Base-by-base conservation (phyloP, 1,140 invertebrate genomes). In the Marisa cornuarietis region DNA sequence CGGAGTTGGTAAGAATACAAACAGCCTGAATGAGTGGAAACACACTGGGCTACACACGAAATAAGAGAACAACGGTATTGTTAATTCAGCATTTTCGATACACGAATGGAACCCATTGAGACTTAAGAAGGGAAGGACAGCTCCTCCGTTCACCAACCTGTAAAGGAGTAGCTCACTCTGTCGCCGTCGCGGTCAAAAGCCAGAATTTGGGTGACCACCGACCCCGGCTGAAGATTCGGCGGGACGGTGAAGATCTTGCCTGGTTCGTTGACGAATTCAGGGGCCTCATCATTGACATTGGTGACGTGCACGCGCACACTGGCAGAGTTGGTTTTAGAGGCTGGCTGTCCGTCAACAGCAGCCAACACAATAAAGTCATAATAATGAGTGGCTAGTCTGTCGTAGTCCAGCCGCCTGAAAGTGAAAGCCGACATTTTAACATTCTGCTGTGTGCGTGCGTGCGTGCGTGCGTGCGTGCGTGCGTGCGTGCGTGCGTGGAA, bases 191-290 rank as follows among this genome's bases (percentile, higher is more conserved):
- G 96, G 90, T 99, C 98, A 0, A 95, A 95, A 0, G 97, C 97
- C 26, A 95, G 95, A 0, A 99, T 95, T 0, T 97, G 95, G 0
- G 98, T 92, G 0, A 99, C 96, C 0, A 97, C 98, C 0, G 96
- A 96, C 1, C 96, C 96, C 22, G 97, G 91, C 0, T 95, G 95
- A 0, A 96, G 95, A 90, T 98, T 96, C 92, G 99, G 97, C 88
- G 96, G 96, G 0, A 97, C 42, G 11, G 0, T 18, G 76, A 24
- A 95, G 62, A 94, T 96, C 85, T 98, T 97, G 20, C 79, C 80
- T 1, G 80, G 76, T 83, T 96, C 96, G 0, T 96, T 96, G 0
- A 96, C 95, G 69, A 90, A 88, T 58, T 82, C 80, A 24, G 90
- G 90, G 0, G 81, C 68, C 75, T 90, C 87, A 82, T 91, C 90